Base-by-base conservation (phyloP, 2,797 vertebrate species). In the Chromis chromis region DNA sequence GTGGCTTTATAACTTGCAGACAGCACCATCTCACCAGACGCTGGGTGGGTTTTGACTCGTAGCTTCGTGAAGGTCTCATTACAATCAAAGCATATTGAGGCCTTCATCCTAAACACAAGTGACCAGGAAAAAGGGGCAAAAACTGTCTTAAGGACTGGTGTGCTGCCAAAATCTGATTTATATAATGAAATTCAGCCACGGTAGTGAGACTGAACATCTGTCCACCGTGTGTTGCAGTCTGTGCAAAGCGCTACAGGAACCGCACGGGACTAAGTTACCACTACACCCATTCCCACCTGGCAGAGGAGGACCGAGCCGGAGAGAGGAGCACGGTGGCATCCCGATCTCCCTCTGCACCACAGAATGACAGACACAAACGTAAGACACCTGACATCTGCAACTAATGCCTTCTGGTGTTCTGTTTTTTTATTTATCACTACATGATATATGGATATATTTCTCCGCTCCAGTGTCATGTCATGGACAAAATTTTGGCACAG, bases 181-280 rank as follows among this genome's bases (percentile, higher is more conserved):
- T 7, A 70, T 17, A 22, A 65, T 50, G 52, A 65, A 62, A 25
- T 44, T 50, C 39, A 52, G 27, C 16, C 4, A 6, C 13, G 53
- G 21, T 11, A 36, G 39, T 65, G 16, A 4, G 24, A 65, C n/a
- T 72, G 46, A 86, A 44, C 49, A 24, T 64, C 13, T 59, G 36
- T 7, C 12, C 21, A 74, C 24, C 79, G 55, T 88, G 56, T 76
- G 73, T 84, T 84, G 36, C 78, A 99, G 98, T 98, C 82, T 98
- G 96, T 78, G 96, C 96, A 78, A 99, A 98, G 92, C 97, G 97
- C 85, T 98, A 98, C 91, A 98, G 97, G 93, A 99, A 98, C 93
- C 96, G 97, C 53, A 96, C 97, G 1, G 98, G 97, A 62, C 94
- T 99, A 82, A 99, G 97, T 90, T 99, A 99, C 91, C 97, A 99